Evolutionary conservation across 2,888 invertebrate genomes (phyloP).

Genomic region (Habrosyne pyritoides): DNA sequence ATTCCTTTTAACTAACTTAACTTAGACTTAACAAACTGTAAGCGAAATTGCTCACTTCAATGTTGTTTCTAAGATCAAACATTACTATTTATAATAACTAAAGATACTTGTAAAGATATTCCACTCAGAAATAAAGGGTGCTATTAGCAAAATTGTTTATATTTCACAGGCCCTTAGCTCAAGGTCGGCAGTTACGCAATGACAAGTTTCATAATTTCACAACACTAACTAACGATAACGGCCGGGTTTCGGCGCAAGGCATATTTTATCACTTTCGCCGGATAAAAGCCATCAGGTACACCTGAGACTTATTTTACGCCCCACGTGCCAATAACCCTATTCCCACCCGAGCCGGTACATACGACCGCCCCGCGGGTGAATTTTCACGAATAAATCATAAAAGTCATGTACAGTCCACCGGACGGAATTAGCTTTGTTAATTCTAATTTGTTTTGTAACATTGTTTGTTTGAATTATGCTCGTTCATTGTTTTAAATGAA

Average conservation of each 20-base stretch:
- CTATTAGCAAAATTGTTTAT: background rate
- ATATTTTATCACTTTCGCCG: slow-evolving; percentile 80
- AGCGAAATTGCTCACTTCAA: no score
- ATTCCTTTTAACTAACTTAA: no score
- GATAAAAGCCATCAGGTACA: slow-evolving; percentile 78
- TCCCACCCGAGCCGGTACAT: slow-evolving; percentile 35
- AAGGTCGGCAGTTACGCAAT: slow-evolving; percentile 9
- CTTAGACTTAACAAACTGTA: no score
- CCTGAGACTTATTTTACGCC: slow-evolving; percentile 81
- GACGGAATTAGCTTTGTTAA: slow-evolving; percentile 56
- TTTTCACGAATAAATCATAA: slow-evolving; percentile 62
- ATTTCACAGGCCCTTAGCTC: background rate
- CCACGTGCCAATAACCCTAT: slow-evolving; percentile 72
- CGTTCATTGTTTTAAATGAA: slow-evolving; percentile 46
- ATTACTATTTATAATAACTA: no score
- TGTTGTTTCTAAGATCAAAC: no score
- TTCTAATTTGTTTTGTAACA: slow-evolving; percentile 53
- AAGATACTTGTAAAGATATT: no score
- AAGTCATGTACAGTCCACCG: slow-evolving; percentile 45
- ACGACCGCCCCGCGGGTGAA: slow-evolving; percentile 33
- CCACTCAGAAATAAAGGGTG: no score
- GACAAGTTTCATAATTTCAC: slow-evolving; percentile 51
- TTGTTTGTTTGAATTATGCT: slow-evolving; percentile 33
- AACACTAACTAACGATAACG: slow-evolving; percentile 57
- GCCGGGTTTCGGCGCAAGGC: slow-evolving; percentile 55